Percentiles rank a stretch among this genome's conserved stretches.
Conservation (phyloP, 2,797 vertebrate species). For the Onychomys arenicola region DNA sequence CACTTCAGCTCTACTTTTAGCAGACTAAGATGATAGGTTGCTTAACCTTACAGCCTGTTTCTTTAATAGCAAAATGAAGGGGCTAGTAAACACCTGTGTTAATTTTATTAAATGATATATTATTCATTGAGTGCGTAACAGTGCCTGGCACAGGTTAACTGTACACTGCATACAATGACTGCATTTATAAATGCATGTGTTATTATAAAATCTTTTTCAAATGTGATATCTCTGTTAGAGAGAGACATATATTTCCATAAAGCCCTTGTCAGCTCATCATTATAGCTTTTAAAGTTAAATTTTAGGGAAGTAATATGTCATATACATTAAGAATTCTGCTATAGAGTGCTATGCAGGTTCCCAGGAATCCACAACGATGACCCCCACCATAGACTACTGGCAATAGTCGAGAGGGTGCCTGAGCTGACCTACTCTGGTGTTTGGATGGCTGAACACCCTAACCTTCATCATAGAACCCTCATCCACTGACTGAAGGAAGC, state of each 20-base stretch:
- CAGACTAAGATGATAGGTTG: neutral
- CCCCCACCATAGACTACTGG: too few relatives aligned
- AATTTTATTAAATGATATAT: constrained; percentile 1
- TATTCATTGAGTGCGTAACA: neutral
- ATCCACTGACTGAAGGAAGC: too few relatives aligned
- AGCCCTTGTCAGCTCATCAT: neutral
- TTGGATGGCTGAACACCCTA: too few relatives aligned
- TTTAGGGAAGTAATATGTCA: neutral
- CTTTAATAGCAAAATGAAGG: neutral
- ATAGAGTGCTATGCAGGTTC: too few relatives aligned
- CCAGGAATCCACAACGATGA: too few relatives aligned
- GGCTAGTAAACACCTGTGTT: neutral
- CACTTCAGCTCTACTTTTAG: neutral
- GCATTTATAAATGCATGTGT: neutral
- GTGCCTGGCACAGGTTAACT: neutral
- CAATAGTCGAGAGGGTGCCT: too few relatives aligned
- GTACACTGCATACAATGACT: neutral
- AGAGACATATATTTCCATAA: neutral
- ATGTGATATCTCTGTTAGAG: neutral
- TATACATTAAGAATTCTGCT: neutral
- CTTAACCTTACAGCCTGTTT: neutral
- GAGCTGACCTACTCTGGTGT: too few relatives aligned
- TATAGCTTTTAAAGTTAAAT: constrained; percentile 23
- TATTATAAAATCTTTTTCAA: neutral
- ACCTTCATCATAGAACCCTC: too few relatives aligned